A percentile compares a stretch with the other conserved stretches of the same genome.
phyloP scores from a whole-genome alignment of 2,797 vertebrate genomes.

The Cygnus olor region DNA sequence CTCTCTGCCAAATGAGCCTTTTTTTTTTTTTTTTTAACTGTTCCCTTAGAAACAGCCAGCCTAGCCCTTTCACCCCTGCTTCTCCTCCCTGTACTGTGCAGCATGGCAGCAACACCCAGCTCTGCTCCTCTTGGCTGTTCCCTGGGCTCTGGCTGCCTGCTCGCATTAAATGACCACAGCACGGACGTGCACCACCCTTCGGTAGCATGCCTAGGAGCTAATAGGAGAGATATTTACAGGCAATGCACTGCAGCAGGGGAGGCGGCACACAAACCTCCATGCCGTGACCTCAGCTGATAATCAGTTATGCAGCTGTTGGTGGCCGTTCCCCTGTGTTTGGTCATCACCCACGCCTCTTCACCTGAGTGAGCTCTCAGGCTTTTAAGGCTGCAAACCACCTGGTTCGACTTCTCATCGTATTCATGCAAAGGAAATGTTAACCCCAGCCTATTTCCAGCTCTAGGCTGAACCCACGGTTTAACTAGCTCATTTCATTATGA shows the following conservation, averaged over 20 bases:
- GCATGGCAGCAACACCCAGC: neutral
- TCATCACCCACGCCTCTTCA: neutral
- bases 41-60: constrained; percentile 53
- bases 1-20: neutral
- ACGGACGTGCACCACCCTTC: neutral
- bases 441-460: neutral
- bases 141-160: neutral
- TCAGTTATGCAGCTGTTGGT: neutral
- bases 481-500: neutral
- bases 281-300: neutral
- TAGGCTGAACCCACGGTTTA: neutral
- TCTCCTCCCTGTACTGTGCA: fast-evolving
- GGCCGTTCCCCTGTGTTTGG: neutral
- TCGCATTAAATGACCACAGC: fast-evolving
- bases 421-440: neutral
- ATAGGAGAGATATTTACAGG: neutral
- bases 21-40: neutral
- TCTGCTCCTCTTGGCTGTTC: neutral
- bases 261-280: neutral
- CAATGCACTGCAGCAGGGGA: neutral
- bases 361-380: neutral
- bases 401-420: neutral
- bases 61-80: constrained; percentile 15
- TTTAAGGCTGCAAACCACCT: neutral
- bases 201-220: neutral